Evolutionary conservation across 2,113 vertebrate genomes (phyloP).

Genomic region (Lontra canadensis): DNA sequence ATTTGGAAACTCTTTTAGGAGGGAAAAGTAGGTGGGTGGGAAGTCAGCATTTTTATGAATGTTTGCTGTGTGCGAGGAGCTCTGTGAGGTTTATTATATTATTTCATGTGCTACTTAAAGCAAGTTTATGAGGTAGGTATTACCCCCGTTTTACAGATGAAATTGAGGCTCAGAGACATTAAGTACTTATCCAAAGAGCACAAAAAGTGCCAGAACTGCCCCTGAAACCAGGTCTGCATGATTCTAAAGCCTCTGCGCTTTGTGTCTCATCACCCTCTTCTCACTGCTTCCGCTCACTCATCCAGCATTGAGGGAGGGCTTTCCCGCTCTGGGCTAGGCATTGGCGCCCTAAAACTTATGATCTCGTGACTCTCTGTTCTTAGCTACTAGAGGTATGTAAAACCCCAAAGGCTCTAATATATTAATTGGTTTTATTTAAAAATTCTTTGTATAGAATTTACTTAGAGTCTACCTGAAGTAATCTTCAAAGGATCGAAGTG

Average conservation of each 20-base stretch:
- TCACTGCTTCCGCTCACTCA: background rate
- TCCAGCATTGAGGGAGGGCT: background rate
- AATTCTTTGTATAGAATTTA: conserved; percentile 43
- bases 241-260: background rate
- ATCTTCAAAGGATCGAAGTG: conserved; percentile 48
- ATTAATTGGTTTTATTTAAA: conserved; percentile 52
- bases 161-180: background rate
- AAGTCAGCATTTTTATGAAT: background rate
- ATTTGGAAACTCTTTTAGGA: background rate
- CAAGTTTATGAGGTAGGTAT: background rate
- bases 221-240: background rate
- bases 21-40: background rate
- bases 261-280: background rate
- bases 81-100: background rate
- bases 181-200: background rate
- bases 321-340: background rate
- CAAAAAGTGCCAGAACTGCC: background rate
- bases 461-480: conserved; percentile 46
- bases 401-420: background rate
- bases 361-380: background rate
- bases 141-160: background rate
- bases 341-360: background rate
- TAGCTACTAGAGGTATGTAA: background rate
- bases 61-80: background rate
- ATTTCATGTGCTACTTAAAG: background rate